Conservation (phyloP, 1,140 invertebrate species). For the Penaeus vannamei region DNA sequence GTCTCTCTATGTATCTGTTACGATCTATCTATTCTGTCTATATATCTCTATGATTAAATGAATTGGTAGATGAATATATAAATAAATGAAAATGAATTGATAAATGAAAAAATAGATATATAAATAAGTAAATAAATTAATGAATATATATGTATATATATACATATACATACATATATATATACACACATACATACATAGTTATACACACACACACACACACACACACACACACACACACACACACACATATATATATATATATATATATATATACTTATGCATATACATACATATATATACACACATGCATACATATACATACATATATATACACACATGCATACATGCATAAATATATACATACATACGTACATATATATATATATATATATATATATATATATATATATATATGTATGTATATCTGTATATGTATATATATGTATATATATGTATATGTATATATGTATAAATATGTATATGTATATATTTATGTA, state of each 20-base stretch:
- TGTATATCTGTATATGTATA: too few relatives aligned
- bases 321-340: not conserved
- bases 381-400: constrained; percentile 2
- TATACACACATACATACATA: not conserved
- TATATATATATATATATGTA: not conserved
- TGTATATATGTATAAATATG: too few relatives aligned
- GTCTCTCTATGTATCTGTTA: not conserved
- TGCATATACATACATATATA: too few relatives aligned
- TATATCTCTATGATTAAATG: not conserved
- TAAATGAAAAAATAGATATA: not conserved
- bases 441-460: too few relatives aligned
- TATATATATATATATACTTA: too few relatives aligned
- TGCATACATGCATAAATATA: too few relatives aligned
- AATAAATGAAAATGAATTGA: not conserved
- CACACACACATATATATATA: not conserved
- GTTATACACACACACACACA: not conserved
- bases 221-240: not conserved
- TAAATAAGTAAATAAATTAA: not conserved
- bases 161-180: not conserved
- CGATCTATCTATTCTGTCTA: constrained; percentile 9
- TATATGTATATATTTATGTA: too few relatives aligned
- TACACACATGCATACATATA: too few relatives aligned
- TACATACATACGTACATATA: not conserved
- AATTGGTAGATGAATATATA: not conserved
- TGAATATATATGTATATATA: not conserved